Conservation (phyloP, 2,888 invertebrate genomes). For the Tortricodes alternella region DNA sequence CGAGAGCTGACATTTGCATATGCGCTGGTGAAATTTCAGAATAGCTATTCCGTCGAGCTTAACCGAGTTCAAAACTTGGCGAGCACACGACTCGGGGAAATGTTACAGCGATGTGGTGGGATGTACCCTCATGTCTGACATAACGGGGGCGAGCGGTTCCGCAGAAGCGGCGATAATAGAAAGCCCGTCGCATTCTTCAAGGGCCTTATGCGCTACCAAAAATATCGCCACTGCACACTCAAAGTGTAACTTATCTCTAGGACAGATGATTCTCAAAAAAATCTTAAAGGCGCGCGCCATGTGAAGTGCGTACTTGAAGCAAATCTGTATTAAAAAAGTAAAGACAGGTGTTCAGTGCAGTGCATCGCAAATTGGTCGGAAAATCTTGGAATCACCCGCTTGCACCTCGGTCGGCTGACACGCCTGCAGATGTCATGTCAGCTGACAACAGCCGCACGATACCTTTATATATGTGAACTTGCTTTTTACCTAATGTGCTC, state of each 20-base stretch:
- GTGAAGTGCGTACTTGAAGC: conserved; percentile 53
- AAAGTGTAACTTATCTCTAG: conserved; percentile 56
- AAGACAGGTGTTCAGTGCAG: conserved; percentile 56
- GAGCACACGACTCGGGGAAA: conserved; percentile 60
- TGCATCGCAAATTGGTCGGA: conserved; percentile 56
- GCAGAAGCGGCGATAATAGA: conserved; percentile 54
- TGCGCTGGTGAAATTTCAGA: conserved; percentile 78
- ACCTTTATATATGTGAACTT: conserved; percentile 11
- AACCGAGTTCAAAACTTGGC: conserved; percentile 77
- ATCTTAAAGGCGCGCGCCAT: conserved; percentile 55
- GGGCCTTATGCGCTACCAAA: conserved; percentile 46
- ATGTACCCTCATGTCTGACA: conserved; percentile 61
- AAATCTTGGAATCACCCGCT: conserved; percentile 52
- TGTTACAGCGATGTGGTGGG: conserved; percentile 59
- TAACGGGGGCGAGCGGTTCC: conserved; percentile 49
- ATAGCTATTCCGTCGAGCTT: conserved; percentile 74
- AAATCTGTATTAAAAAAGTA: conserved; percentile 58
- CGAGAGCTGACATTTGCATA: conserved; percentile 82
- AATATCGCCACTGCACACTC: conserved; percentile 46
- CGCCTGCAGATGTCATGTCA: conserved; percentile 61
- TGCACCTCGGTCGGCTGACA: conserved; percentile 50
- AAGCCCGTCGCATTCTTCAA: conserved; percentile 47
- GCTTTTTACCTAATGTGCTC: no score
- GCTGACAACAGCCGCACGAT: conserved; percentile 42
- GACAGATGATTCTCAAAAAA: conserved; percentile 58